Percentiles rank a stretch among this genome's conserved stretches.
phyloP scores from a whole-genome alignment of 2,113 vertebrate genomes.

The Psephotus haematonotus region DNA sequence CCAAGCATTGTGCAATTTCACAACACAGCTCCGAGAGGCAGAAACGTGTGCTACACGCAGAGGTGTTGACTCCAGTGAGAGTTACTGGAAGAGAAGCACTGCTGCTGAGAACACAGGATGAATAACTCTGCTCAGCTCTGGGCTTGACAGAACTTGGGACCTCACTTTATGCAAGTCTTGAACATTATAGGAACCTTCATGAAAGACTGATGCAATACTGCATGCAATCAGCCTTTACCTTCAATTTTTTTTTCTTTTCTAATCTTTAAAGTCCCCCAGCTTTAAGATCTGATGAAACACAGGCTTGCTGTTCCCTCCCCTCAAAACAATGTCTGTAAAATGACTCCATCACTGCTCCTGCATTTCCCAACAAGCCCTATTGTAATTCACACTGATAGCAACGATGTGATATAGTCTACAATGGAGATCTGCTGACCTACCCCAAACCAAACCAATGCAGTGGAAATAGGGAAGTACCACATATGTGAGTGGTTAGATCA shows the following conservation, averaged over 20 bases:
- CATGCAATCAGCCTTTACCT: not conserved
- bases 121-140: not conserved
- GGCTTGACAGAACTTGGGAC: not conserved
- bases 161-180: not conserved
- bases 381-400: not conserved
- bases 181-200: not conserved
- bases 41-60: fast-evolving
- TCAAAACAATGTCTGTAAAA: not conserved
- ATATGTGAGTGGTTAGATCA: fast-evolving
- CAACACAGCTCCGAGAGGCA: not conserved
- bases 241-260: not conserved
- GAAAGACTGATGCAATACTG: not conserved
- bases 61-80: not conserved
- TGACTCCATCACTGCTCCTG: not conserved
- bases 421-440: not conserved
- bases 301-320: not conserved
- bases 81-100: not conserved
- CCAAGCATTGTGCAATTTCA: not conserved
- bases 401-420: not conserved
- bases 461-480: fast-evolving
- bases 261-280: not conserved
- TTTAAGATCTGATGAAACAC: not conserved
- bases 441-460: not conserved
- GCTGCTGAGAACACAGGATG: not conserved
- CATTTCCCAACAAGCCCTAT: not conserved